Evolutionary conservation across 2,888 invertebrate genomes (phyloP).

Genomic region (Chloromyia formosa): DNA sequence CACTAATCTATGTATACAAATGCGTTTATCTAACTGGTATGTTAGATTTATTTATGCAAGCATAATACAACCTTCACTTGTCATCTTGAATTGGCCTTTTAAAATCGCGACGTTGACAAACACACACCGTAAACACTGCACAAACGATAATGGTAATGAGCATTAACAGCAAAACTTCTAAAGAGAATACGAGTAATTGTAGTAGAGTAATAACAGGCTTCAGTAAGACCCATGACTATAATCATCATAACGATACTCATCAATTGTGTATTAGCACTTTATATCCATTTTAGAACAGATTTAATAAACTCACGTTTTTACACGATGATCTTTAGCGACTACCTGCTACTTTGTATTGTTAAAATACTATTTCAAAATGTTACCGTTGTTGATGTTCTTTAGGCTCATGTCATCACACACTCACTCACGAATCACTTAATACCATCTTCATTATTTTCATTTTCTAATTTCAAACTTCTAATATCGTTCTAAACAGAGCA

Average conservation of each 20-base stretch:
- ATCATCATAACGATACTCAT: conserved; percentile 23
- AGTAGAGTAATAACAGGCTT: too few species aligned
- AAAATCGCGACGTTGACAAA: conserved; percentile 29
- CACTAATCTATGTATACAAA: background rate
- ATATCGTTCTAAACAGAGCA: background rate
- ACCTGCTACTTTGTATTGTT: background rate
- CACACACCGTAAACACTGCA: conserved; percentile 29
- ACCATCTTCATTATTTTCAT: too few species aligned
- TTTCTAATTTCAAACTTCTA: background rate
- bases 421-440: background rate
- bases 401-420: background rate
- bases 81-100: conserved; percentile 45
- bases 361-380: too few species aligned
- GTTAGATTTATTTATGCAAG: conserved; percentile 8
- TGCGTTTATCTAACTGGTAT: background rate
- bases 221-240: too few species aligned
- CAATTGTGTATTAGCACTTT: conserved; percentile 19
- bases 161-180: background rate
- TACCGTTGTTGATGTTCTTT: conserved; percentile 24
- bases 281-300: conserved; percentile 12
- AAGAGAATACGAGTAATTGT: too few species aligned
- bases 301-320: conserved; percentile 33
- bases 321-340: conserved; percentile 18
- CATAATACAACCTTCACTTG: conserved; percentile 46
- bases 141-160: conserved; percentile 16